These are phyloP conservation scores for Drosophila vallismaia DNA, from an alignment of 2,888 invertebrate genomes.

Conservation along the genomic window DNA sequence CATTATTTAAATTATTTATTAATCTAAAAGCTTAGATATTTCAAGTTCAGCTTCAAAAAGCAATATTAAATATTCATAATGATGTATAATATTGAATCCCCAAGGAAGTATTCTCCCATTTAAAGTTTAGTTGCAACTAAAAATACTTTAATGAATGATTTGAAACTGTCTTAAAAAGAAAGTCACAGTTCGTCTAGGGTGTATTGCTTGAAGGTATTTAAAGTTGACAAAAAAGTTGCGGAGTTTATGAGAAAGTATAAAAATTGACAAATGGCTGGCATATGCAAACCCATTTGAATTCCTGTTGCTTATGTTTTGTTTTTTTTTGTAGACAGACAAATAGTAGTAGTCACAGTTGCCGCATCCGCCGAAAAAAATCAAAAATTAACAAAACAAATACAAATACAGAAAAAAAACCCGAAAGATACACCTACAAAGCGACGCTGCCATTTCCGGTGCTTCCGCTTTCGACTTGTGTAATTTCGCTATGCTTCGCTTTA, in stretches of 20 bases:
- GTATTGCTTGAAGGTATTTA: neutral
- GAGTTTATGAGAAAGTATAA: conserved; percentile 29
- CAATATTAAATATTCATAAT: too few relatives aligned
- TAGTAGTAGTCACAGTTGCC: conserved; percentile 38
- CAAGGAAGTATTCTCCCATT: neutral
- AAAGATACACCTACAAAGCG: conserved; percentile 44
- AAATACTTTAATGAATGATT: neutral
- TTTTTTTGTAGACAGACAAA: conserved; percentile 22
- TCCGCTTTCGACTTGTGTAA: conserved; percentile 74
- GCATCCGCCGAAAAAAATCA: conserved; percentile 35
- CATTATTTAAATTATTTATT: too few relatives aligned
- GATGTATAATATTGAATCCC: too few relatives aligned
- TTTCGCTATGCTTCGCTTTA: conserved; percentile 46
- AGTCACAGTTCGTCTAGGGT: neutral
- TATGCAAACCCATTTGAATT: conserved; percentile 37
- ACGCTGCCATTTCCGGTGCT: conserved; percentile 65
- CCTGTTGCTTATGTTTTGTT: neutral
- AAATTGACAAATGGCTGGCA: conserved; percentile 32
- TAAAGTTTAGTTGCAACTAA: neutral
- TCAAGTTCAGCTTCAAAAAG: too few relatives aligned
- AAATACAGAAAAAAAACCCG: neutral
- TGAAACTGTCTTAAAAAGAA: neutral
- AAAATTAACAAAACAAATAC: conserved; percentile 17
- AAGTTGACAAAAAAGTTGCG: conserved; percentile 18
- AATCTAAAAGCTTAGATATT: too few relatives aligned